Percentiles rank a stretch among this genome's conserved stretches.
Conservation (phyloP, 2,113 vertebrate genomes). For the Sphaerodactylus townsendi region DNA sequence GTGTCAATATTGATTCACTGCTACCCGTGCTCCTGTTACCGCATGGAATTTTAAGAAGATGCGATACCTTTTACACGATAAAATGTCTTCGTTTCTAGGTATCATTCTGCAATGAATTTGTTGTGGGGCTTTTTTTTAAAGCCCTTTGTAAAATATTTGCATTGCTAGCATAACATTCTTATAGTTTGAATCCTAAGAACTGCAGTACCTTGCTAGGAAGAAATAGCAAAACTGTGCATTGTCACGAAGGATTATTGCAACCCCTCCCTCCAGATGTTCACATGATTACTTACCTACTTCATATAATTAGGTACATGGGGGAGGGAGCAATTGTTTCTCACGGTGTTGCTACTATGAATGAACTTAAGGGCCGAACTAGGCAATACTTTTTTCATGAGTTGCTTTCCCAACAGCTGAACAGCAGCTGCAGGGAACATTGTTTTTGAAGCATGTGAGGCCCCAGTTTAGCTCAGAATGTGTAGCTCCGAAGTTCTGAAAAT, state of each 20-base stretch:
- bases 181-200: not conserved
- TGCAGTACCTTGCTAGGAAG: not conserved
- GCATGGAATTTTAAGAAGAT: conserved; percentile 35
- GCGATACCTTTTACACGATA: conserved; percentile 22
- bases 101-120: not conserved
- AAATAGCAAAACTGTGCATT: not conserved
- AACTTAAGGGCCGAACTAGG: no score
- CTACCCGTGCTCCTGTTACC: not conserved
- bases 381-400: no score
- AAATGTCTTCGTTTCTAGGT: conserved; percentile 1
- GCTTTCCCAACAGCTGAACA: no score
- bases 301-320: no score
- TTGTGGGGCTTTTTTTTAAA: fast-evolving
- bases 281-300: not conserved
- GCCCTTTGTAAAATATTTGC: fast-evolving
- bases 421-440: no score
- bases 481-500: no score
- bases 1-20: conserved; percentile 54
- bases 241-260: fast-evolving
- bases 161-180: not conserved
- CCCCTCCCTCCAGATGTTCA: fast-evolving
- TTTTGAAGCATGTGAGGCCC: no score
- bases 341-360: not conserved
- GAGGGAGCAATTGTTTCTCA: not conserved
- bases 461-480: no score